Evolutionary conservation across 2,888 invertebrate species (phyloP), one percentile per base, ranked within the genome.

Genomic region (Blera fallax): DNA sequence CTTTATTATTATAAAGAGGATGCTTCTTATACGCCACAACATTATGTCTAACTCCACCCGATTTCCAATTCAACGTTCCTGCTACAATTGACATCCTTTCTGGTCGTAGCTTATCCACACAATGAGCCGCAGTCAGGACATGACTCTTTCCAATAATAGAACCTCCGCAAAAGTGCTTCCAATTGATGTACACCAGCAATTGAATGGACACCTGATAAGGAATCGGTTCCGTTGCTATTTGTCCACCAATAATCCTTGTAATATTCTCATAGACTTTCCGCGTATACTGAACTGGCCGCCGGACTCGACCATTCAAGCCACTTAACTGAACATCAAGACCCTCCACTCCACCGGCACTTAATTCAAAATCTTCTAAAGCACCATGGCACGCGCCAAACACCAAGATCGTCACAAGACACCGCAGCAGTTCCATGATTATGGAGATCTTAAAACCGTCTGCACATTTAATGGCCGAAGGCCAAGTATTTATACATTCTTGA

Each of bases 111-210:
- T 88, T 88, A 4, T 89, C 88, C 40, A 91, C 88, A 74, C 92
- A 92, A 88, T 92, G 92, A 0, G 92, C 92, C 0, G 92, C 92
- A 0, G 92, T 92, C 29, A 92, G 74, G 0, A 92, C 89, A 80
- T 91, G 89, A 79, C 88, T 76, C 29, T 89, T 84, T 29, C 89
- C 89, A 14, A 92, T 89, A 18, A 92, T 91, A 16, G 91, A 90
- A 24, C 92, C 92, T 1, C 92, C 91, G 73, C 92, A 92, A 58
- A 90, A 90, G 73, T 92, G 92, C 1, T 88, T 88, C 90, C 90
- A 92, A 5, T 89, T 62, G 14, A 24, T n/a, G 4, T 56, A 18
- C 1, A 50, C 73, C 48, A 73, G 64, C n/a, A 79, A 89, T 81
- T 91, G 91, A 65, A 91, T 58, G 1, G 92, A 92, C 1, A 92